A percentile compares a stretch with the other conserved stretches of the same genome.
Evolutionary conservation across 2,888 invertebrate species (phyloP).

Genomic region (Colletes collaris): DNA sequence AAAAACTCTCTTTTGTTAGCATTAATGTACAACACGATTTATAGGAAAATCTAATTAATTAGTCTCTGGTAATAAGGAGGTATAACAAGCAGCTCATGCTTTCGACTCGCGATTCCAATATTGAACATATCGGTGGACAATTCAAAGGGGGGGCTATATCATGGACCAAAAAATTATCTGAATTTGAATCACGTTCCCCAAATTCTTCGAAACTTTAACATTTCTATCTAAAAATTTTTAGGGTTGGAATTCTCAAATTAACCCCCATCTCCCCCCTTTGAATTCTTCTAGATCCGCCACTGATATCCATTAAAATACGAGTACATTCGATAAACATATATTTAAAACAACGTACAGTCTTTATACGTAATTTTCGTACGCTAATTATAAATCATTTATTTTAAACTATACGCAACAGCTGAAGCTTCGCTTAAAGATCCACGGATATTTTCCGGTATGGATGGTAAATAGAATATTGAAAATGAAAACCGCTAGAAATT

Average conservation of each 20-base stretch:
- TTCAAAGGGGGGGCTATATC: too few relatives aligned
- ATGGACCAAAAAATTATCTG: too few relatives aligned
- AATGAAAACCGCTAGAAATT: too few relatives aligned
- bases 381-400: background rate
- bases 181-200: too few relatives aligned
- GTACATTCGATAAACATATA: background rate
- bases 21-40: slow-evolving; percentile 1
- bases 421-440: background rate
- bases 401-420: background rate
- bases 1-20: background rate
- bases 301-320: slow-evolving; percentile 1
- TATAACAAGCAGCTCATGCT: background rate
- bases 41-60: slow-evolving; percentile 8
- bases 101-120: background rate
- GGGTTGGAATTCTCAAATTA: too few relatives aligned
- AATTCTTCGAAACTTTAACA: too few relatives aligned
- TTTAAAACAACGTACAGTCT: slow-evolving; percentile 12
- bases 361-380: background rate
- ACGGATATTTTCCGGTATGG: background rate
- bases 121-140: too few relatives aligned
- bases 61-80: background rate
- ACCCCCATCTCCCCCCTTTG: too few relatives aligned
- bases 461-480: background rate
- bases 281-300: too few relatives aligned
- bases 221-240: too few relatives aligned